Conservation (phyloP, 1,140 invertebrate genomes). For the Phenacoccus solenopsis region DNA sequence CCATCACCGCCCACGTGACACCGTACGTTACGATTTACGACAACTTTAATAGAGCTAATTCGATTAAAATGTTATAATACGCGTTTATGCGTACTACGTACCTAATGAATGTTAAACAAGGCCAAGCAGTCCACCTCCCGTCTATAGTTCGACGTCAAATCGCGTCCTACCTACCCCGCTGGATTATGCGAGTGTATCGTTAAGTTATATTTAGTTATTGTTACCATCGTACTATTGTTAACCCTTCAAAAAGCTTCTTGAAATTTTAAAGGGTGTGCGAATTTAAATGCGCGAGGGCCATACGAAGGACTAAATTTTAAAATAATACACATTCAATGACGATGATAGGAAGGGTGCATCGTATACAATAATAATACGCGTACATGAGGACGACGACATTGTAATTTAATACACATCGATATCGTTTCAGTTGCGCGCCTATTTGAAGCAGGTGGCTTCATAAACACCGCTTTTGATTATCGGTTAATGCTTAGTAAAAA, state of each 20-base stretch:
- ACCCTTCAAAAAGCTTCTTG: slow-evolving; percentile 1
- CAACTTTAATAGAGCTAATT: too few species aligned
- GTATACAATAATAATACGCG: background rate
- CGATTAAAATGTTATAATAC: too few species aligned
- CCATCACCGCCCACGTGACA: too few species aligned
- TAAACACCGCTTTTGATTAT: too few species aligned
- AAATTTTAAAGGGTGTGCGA: slow-evolving; percentile 7
- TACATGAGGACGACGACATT: background rate
- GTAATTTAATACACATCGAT: slow-evolving; percentile 11
- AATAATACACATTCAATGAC: slow-evolving; percentile 9
- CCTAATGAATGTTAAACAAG: too few species aligned
- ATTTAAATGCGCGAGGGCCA: slow-evolving; percentile 10
- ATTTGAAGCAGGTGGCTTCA: background rate
- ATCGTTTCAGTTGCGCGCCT: background rate
- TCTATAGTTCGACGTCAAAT: too few species aligned
- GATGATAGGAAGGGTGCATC: background rate
- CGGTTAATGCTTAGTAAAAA: too few species aligned
- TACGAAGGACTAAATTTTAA: slow-evolving; percentile 8
- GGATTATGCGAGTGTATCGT: background rate
- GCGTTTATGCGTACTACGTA: too few species aligned
- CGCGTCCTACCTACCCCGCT: too few species aligned
- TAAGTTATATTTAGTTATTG: too few species aligned
- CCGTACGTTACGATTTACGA: too few species aligned
- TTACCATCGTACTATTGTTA: background rate
- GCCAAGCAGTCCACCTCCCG: too few species aligned